Evolutionary conservation across 1,140 invertebrate genomes (phyloP), one percentile per base, ranked within the genome.

Genomic region (Calliopsis andreniformis): DNA sequence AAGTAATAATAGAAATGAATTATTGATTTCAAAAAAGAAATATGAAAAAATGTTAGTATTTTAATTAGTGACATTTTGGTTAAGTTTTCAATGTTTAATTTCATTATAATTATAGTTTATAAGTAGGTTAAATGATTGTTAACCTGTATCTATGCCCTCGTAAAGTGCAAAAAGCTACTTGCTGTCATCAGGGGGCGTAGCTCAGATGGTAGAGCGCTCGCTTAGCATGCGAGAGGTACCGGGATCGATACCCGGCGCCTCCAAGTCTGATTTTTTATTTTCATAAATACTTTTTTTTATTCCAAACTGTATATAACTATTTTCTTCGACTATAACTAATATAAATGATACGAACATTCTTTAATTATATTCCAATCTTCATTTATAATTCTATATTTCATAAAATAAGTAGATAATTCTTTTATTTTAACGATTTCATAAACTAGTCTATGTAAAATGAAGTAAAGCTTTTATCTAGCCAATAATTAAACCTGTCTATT

Each of bases 141-240:
- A n/a, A 25, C 16, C 12, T n/a, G 23, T 20, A 39, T 23, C 0
- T 4, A 1, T 14, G 20, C 2, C 3, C 30, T 51, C 39, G 16
- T 61, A 30, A 64, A 14, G 1, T 14, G 14, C 4, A 4, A 18
- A 42, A 12, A 20, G 43, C 12, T 1, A 5, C 0, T 0, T 1
- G 42, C 10, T 12, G 0, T 30, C n/a, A 55, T 6, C 18, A 8
- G 94, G 94, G 95, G 95, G 93, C 94, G 94, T 96, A 96, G 94
- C 95, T 96, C 95, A 96, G 94, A 95, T 96, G 95, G 95, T 96
- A 96, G 95, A 96, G 95, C 95, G 95, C 95, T 96, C 95, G 95
- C 95, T 96, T 96, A 96, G 95, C 95, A 96, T 96, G 95, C 93
- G 95, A 96, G 95, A 96, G 94, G 95, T 95, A 96, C 94, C 93